phyloP scores from a whole-genome alignment of 2,797 vertebrate species.

The Gymnodraco acuticeps region DNA sequence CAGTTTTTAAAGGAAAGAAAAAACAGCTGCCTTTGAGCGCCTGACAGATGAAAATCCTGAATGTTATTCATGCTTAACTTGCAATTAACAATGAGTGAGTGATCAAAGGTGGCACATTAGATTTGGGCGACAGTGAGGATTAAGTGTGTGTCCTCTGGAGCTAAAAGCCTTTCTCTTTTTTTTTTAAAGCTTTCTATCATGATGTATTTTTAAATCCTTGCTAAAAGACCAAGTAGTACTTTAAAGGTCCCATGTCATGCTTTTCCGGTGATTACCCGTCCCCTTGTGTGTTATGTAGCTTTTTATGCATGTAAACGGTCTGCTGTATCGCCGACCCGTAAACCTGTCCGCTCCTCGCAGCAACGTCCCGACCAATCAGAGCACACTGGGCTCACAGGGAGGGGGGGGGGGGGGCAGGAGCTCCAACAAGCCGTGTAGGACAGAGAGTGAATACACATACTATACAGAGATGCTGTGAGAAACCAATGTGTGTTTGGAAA shows the following conservation, averaged over 20 bases:
- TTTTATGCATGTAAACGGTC: too few relatives aligned
- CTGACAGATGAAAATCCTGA: conserved; percentile 33
- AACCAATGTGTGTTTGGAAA: too few relatives aligned
- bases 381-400: too few relatives aligned
- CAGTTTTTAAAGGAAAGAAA: background rate
- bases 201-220: conserved; percentile 6
- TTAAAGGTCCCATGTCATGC: background rate
- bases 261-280: too few relatives aligned
- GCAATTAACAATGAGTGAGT: conserved; percentile 25
- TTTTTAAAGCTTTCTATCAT: conserved; percentile 8
- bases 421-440: too few relatives aligned
- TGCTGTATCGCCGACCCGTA: too few relatives aligned
- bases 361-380: too few relatives aligned
- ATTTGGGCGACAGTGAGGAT: conserved; percentile 37
- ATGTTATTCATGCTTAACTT: conserved; percentile 40
- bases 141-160: conserved; percentile 26
- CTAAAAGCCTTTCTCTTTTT: conserved; percentile 22
- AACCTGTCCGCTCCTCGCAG: too few relatives aligned
- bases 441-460: too few relatives aligned
- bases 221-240: conserved; percentile 3
- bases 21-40: conserved; percentile 11
- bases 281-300: too few relatives aligned
- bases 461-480: too few relatives aligned
- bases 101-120: conserved; percentile 42
- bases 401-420: too few relatives aligned